Evolutionary conservation across 2,888 invertebrate species (phyloP).

Genomic region (Eretmocerus hayati): DNA sequence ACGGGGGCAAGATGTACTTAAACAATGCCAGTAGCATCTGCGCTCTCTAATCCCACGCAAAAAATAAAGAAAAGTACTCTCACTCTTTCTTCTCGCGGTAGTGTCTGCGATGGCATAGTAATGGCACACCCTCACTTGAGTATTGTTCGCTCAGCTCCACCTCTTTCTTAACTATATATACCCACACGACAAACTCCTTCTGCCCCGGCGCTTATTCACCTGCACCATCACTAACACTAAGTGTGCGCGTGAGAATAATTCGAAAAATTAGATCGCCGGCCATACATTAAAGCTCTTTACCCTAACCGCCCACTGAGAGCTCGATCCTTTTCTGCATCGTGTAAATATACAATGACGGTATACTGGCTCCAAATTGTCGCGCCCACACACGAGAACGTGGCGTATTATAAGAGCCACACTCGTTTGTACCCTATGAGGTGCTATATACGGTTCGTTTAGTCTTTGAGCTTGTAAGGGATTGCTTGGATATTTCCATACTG

Average conservation of each 20-base stretch:
- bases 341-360: too few species aligned
- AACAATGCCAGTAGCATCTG: conserved; percentile 22
- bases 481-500: too few species aligned
- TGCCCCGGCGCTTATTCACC: neutral
- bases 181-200: neutral
- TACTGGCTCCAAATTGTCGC: too few species aligned
- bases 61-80: conserved; percentile 21
- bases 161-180: neutral
- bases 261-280: conserved; percentile 23
- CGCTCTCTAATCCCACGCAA: conserved; percentile 21
- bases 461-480: too few species aligned
- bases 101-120: neutral
- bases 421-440: too few species aligned
- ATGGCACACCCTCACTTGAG: conserved; percentile 11
- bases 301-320: too few species aligned
- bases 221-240: neutral
- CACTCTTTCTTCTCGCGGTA: too few species aligned
- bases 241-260: conserved; percentile 21
- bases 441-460: too few species aligned
- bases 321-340: too few species aligned
- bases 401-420: too few species aligned
- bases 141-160: conserved; percentile 12
- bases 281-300: conserved; percentile 20
- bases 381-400: conserved; percentile 11
- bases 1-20: conserved; percentile 21